Evolutionary conservation across 2,113 vertebrate species (phyloP).

Genomic region (Brienomyrus longianalis): DNA sequence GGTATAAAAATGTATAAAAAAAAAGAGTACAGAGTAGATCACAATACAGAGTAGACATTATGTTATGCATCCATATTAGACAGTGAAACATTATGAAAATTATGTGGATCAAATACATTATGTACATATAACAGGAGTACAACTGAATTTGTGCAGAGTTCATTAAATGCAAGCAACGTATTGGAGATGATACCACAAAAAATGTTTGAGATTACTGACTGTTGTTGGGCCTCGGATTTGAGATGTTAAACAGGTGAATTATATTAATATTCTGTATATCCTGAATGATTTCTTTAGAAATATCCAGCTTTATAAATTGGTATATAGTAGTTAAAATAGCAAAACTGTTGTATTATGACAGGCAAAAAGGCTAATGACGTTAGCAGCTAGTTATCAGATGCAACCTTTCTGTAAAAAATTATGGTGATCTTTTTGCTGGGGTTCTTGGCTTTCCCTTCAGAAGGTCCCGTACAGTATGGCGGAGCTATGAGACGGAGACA

Average conservation of each 20-base stretch:
- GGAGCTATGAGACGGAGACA: not conserved
- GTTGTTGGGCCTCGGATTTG: not conserved
- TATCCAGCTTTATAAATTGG: not conserved
- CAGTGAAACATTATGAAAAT: not conserved
- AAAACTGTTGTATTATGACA: not conserved
- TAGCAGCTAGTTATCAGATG: not conserved
- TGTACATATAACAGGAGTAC: not conserved
- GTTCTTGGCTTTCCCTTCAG: constrained; percentile 11
- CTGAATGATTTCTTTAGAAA: not conserved
- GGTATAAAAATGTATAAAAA: not conserved
- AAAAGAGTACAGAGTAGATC: not conserved
- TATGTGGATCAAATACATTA: not conserved
- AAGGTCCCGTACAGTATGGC: constrained; percentile 33
- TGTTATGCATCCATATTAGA: not conserved
- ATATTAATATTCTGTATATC: not conserved
- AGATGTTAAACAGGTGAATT: not conserved
- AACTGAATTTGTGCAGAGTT: not conserved
- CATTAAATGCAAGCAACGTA: not conserved
- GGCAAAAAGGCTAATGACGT: not conserved
- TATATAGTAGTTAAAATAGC: not conserved
- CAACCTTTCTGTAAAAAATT: not conserved
- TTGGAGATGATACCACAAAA: not conserved
- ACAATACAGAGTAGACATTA: not conserved
- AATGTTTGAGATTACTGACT: not conserved
- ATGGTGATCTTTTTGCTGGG: not conserved